These are phyloP conservation scores for Formicarius rufipectus DNA, from an alignment of 2,113 vertebrate species.

Conservation along the genomic window DNA sequence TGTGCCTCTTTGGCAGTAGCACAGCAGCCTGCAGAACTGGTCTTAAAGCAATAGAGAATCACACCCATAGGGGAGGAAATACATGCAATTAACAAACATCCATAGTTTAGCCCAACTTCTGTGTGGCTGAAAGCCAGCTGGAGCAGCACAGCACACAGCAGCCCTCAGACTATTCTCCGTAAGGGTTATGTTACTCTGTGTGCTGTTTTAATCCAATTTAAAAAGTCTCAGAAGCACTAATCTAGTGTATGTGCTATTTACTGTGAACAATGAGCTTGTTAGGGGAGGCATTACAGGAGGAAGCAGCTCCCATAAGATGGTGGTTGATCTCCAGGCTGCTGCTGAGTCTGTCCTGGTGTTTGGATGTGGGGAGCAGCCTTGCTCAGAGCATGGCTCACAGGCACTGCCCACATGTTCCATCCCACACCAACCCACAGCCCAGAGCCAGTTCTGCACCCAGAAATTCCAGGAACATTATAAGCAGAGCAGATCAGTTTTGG, in stretches of 20 bases:
- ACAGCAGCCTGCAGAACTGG: background rate
- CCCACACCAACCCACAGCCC: fast-evolving
- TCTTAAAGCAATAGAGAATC: background rate
- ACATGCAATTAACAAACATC: background rate
- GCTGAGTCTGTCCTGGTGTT: background rate
- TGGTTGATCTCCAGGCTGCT: background rate
- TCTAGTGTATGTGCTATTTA: background rate
- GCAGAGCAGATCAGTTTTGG: background rate
- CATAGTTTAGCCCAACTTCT: background rate
- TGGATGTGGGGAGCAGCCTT: background rate
- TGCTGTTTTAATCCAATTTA: background rate
- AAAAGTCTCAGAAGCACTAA: background rate
- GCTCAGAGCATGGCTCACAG: background rate
- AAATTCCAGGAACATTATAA: background rate
- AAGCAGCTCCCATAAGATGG: background rate
- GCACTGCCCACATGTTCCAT: fast-evolving
- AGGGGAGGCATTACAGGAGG: background rate
- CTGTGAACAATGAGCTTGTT: background rate
- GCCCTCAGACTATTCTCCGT: background rate
- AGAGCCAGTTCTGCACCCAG: background rate
- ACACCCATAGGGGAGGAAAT: background rate
- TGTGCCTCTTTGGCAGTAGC: background rate
- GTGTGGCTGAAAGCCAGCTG: background rate
- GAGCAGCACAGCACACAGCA: background rate
- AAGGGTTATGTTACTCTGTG: background rate